phyloP scores from a whole-genome alignment of 2,113 vertebrate species.

The Bufo gargarizans region DNA sequence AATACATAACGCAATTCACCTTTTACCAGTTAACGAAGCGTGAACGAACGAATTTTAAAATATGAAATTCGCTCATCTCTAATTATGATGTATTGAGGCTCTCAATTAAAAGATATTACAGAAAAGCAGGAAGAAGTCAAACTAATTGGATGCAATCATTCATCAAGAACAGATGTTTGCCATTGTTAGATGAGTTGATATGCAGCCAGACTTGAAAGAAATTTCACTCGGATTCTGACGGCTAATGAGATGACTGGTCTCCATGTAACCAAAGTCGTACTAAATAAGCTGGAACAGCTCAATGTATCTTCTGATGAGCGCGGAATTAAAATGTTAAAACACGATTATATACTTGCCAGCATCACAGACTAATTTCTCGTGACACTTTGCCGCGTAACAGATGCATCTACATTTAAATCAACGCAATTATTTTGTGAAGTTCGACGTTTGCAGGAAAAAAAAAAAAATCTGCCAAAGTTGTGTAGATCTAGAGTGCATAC shows the following conservation, averaged over 20 bases:
- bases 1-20: too few relatives aligned
- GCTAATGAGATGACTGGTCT: slow-evolving; percentile 37
- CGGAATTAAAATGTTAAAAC: neutral
- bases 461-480: neutral
- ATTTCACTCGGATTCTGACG: slow-evolving; percentile 20
- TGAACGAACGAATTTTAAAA: too few relatives aligned
- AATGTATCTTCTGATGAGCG: neutral
- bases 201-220: slow-evolving; percentile 22
- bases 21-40: too few relatives aligned
- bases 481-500: neutral
- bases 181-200: slow-evolving; percentile 27
- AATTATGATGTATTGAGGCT: neutral
- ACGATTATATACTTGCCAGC: slow-evolving; percentile 7
- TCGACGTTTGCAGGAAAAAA: neutral
- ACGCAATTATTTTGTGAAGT: neutral
- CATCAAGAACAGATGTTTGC: slow-evolving; percentile 35
- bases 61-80: too few relatives aligned
- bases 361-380: neutral
- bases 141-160: slow-evolving; percentile 30
- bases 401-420: neutral
- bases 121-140: slow-evolving; percentile 28
- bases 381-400: neutral
- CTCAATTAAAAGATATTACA: neutral
- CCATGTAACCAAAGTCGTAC: slow-evolving; percentile 1
- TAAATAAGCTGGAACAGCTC: slow-evolving; percentile 25